These are phyloP conservation scores for Indicator indicator DNA, from an alignment of 2,113 vertebrate genomes.

Conservation along the genomic window DNA sequence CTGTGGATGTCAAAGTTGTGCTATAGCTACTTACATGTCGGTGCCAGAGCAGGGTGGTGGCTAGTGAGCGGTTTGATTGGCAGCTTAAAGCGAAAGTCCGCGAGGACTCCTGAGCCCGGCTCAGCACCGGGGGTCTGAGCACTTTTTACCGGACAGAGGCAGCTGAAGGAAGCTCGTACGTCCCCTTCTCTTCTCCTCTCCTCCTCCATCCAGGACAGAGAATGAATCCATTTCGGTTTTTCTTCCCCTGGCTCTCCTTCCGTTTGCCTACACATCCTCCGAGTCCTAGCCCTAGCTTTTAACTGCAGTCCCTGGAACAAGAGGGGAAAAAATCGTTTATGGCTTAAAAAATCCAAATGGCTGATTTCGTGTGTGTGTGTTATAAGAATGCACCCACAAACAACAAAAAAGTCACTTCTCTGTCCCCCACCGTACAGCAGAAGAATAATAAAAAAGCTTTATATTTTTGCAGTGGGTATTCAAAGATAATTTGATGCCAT, in stretches of 20 bases:
- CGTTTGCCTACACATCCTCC: slow-evolving; percentile 80
- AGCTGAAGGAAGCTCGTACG: slow-evolving; percentile 61
- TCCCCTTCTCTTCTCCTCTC: slow-evolving; percentile 64
- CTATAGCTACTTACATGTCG: slow-evolving; percentile 89
- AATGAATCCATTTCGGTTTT: slow-evolving; percentile 81
- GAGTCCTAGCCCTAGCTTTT: slow-evolving; percentile 82
- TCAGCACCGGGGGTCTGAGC: slow-evolving; percentile 65
- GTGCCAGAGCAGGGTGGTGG: slow-evolving; percentile 82
- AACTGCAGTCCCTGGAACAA: slow-evolving; percentile 92
- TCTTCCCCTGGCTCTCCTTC: slow-evolving; percentile 73
- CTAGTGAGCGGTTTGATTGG: slow-evolving; percentile 84
- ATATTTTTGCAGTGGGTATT: slow-evolving; percentile 99
- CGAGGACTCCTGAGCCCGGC: slow-evolving; percentile 65
- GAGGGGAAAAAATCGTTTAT: slow-evolving; percentile 92
- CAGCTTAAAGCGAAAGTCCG: slow-evolving; percentile 80
- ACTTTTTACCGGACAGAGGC: slow-evolving; percentile 74
- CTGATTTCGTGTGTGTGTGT: slow-evolving; percentile 85
- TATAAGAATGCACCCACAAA: slow-evolving; percentile 98
- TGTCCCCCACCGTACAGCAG: slow-evolving; percentile 93
- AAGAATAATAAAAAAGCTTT: slow-evolving; percentile 95
- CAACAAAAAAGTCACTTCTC: slow-evolving; percentile 99
- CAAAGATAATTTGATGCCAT: slow-evolving; percentile 99
- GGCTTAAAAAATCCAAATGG: slow-evolving; percentile 95
- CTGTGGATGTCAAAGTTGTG: slow-evolving; percentile 82
- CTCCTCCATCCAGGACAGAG: slow-evolving; percentile 74